Percentiles rank a stretch among this genome's conserved stretches.
Conservation (phyloP, 2,797 vertebrate genomes). For the Enteromius mattozi region DNA sequence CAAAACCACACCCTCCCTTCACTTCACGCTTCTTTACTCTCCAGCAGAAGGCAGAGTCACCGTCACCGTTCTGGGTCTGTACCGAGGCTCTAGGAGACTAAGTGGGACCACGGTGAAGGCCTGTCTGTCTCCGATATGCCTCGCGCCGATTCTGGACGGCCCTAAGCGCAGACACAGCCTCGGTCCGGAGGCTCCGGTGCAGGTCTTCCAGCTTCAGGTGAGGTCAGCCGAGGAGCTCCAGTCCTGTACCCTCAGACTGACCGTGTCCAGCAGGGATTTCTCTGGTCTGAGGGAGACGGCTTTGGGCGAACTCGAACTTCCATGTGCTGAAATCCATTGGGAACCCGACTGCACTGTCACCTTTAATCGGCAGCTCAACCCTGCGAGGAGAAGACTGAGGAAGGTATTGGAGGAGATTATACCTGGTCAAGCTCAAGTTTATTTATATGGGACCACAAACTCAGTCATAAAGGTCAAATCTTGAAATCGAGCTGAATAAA, state of each 20-base stretch:
- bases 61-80: slow-evolving; percentile 76
- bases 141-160: slow-evolving; percentile 67
- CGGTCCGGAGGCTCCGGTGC: slow-evolving; percentile 71
- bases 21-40: slow-evolving; percentile 79
- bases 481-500: too few species aligned
- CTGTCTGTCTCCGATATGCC: slow-evolving; percentile 77
- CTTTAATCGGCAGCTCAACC: slow-evolving; percentile 73
- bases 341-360: slow-evolving; percentile 67
- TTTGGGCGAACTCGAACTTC: slow-evolving; percentile 78
- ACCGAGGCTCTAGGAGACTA: slow-evolving; percentile 71
- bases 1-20: slow-evolving; percentile 72
- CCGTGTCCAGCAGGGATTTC: slow-evolving; percentile 78
- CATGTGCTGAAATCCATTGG: slow-evolving; percentile 77
- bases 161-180: slow-evolving; percentile 72
- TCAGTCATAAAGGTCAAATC: too few species aligned
- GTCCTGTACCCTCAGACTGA: slow-evolving; percentile 75
- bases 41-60: slow-evolving; percentile 69
- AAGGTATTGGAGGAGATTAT: slow-evolving; percentile 73
- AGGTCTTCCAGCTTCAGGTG: slow-evolving; percentile 76
- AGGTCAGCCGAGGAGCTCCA: slow-evolving; percentile 74
- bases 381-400: slow-evolving; percentile 75
- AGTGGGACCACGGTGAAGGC: slow-evolving; percentile 74
- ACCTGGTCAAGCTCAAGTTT: too few species aligned
- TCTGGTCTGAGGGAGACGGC: slow-evolving; percentile 77
- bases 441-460: too few species aligned